These are phyloP conservation scores for Passer montanus DNA, from an alignment of 2,113 vertebrate species.

Conservation along the genomic window DNA sequence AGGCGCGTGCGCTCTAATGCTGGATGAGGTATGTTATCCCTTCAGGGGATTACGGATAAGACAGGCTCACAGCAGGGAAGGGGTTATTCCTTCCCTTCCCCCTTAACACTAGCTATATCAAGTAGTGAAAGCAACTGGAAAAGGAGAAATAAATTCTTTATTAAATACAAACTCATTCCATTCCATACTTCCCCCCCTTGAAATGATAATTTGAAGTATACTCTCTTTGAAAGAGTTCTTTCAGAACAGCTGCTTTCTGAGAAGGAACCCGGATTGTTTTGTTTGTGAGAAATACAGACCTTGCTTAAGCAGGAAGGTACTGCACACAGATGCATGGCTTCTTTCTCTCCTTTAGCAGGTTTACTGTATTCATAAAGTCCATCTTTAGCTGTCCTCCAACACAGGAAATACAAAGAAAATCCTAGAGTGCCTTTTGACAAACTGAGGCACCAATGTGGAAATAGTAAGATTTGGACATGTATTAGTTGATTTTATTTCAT, in stretches of 20 bases:
- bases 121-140: not conserved
- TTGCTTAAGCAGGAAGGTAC: not conserved
- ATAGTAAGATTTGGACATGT: not conserved
- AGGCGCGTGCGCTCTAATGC: not conserved
- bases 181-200: not conserved
- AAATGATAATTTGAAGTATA: not conserved
- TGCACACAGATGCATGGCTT: not conserved
- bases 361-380: not conserved
- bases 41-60: slow-evolving; percentile 26
- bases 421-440: not conserved
- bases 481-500: not conserved
- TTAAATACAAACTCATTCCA: not conserved
- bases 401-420: not conserved
- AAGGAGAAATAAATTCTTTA: not conserved
- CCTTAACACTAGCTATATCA: not conserved
- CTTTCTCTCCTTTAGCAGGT: not conserved
- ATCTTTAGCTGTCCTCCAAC: not conserved
- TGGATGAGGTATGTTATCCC: not conserved
- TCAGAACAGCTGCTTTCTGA: not conserved
- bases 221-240: not conserved
- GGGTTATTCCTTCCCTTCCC: not conserved
- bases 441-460: not conserved
- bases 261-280: not conserved
- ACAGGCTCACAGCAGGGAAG: not conserved
- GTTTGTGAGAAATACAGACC: not conserved